These are phyloP conservation scores for Gadus macrocephalus DNA, from an alignment of 2,113 vertebrate genomes.

Conservation along the genomic window DNA sequence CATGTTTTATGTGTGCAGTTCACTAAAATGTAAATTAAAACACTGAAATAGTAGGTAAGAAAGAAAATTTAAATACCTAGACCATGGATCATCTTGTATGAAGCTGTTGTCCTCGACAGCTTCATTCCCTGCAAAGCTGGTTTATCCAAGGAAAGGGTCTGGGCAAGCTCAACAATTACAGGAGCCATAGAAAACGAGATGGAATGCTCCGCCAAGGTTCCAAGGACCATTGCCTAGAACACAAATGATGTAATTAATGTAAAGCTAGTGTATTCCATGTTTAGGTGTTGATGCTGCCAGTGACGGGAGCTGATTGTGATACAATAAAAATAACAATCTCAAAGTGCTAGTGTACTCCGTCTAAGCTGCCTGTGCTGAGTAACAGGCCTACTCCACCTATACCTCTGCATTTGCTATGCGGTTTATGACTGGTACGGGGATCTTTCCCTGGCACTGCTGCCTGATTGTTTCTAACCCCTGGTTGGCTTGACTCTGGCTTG, in stretches of 20 bases:
- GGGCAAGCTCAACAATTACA: background rate
- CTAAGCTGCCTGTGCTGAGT: background rate
- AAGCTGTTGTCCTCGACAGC: too few species aligned
- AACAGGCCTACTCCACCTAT: background rate
- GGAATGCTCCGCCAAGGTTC: background rate
- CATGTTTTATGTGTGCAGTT: too few species aligned
- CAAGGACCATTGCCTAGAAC: too few species aligned
- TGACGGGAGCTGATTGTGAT: conserved; percentile 16
- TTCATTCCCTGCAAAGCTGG: background rate
- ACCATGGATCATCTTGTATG: too few species aligned
- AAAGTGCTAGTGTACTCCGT: background rate
- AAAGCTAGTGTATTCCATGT: background rate
- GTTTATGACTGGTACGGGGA: background rate
- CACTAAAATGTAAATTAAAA: too few species aligned
- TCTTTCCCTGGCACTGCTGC: background rate
- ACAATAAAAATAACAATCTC: conserved; percentile 3
- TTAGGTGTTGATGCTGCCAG: conserved; percentile 1
- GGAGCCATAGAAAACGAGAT: background rate
- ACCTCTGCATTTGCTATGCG: background rate
- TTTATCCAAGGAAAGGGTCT: background rate
- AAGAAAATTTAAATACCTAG: too few species aligned
- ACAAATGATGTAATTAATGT: too few species aligned
- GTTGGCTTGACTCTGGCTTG: background rate
- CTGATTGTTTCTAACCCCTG: background rate
- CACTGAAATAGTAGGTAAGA: too few species aligned